These are phyloP conservation scores for Heliconius hermathena DNA, from an alignment of 1,140 invertebrate species.

Conservation along the genomic window DNA sequence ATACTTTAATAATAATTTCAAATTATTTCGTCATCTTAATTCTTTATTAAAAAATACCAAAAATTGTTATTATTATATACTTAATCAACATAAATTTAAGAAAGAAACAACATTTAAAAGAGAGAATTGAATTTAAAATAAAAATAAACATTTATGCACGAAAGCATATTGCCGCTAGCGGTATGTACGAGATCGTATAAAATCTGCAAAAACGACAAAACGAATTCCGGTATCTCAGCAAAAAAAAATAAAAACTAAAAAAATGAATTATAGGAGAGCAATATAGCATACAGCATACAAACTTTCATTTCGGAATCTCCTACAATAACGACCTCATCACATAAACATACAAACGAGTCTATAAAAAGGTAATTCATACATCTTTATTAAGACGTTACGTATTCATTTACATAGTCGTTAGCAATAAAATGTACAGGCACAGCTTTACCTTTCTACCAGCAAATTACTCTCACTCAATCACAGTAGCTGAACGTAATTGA, in stretches of 20 bases:
- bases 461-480: constrained; percentile 48
- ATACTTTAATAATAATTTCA: too few species aligned
- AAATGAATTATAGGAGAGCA: background rate
- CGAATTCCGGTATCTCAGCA: background rate
- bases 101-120: background rate
- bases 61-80: too few species aligned
- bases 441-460: constrained; percentile 36
- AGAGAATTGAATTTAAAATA: background rate
- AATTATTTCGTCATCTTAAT: too few species aligned
- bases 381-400: constrained; percentile 28
- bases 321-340: constrained; percentile 15
- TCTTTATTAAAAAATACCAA: too few species aligned
- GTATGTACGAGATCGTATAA: background rate
- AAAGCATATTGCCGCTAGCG: background rate
- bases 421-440: constrained; percentile 29
- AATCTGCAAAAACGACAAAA: background rate
- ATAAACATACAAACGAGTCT: constrained; percentile 22
- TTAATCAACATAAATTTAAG: background rate
- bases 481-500: constrained; percentile 60
- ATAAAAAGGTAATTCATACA: constrained; percentile 22
- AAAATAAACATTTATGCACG: background rate
- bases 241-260: background rate
- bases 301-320: background rate
- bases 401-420: constrained; percentile 26
- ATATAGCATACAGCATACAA: background rate